Base-by-base conservation (phyloP, 2,797 vertebrate species). In the Pseudochirops cupreus region DNA sequence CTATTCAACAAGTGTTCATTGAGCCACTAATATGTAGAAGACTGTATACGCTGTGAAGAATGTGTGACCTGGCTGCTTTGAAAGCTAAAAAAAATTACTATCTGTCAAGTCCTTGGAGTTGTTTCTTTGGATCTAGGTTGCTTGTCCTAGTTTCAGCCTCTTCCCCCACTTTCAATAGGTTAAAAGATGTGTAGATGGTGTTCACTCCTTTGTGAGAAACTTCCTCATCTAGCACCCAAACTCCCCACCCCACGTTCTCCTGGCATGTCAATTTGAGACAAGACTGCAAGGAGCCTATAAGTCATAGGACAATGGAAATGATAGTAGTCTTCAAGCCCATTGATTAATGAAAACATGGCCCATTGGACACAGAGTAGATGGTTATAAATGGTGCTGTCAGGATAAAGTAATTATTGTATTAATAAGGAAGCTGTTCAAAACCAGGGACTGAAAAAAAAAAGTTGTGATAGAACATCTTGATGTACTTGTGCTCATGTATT, bases 321-420 rank as follows among this genome's bases (percentile, higher is more conserved):
- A 98, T 98, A 98, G 98, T 98, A 96, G 91, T 98, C 98, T 97
- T 98, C 98, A 97, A 97, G 98, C 96, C 98, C 98, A 98, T 97
- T 98, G 98, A 99, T 99, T 98, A 99, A 99, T 98, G 98, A 97
- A 98, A 98, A 98, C 98, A 97, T 82, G 98, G 98, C 97, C 97
- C 98, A 97, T 97, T 98, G 98, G 98, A 98, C 98, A 98, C 98
- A 98, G 98, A 98, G 98, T 98, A 98, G 98, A 99, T 98, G 98
- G 98, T 98, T 99, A 98, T 98, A 99, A 98, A 99, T 98, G 98
- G 97, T 96, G 97, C 98, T 99, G 98, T 98, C 98, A 98, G 98
- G 98, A 98, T 97, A 98, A 98, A 98, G 98, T 99, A 98, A 98
- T 99, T 98, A 98, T 98, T 98, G 98, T 98, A 98, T 99, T 98